A percentile compares a stretch with the other conserved stretches of the same genome.
Evolutionary conservation across 2,797 vertebrate genomes (phyloP).

Genomic region (Eulemur coronatus): DNA sequence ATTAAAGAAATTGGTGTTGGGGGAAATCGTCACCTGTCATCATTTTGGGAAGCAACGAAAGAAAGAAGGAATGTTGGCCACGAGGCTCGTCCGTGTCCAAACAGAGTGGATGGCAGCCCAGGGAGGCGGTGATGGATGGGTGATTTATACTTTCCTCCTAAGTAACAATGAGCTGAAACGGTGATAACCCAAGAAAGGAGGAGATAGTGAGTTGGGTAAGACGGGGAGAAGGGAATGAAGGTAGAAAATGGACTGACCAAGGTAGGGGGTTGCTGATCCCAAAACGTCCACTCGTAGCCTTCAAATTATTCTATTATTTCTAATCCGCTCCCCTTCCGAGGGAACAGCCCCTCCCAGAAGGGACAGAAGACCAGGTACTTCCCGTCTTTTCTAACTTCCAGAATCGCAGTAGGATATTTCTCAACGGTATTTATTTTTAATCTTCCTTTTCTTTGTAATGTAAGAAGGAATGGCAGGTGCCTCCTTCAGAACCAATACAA

Average conservation of each 20-base stretch:
- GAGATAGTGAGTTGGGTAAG: not conserved
- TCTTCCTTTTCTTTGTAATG: constrained; percentile 37
- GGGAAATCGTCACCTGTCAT: not conserved
- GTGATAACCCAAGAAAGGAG: not conserved
- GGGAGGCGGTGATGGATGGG: not conserved
- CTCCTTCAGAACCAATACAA: not conserved
- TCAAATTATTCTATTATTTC: not conserved
- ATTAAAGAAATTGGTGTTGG: not conserved
- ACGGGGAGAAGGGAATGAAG: not conserved
- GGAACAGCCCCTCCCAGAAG: not conserved
- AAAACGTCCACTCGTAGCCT: not conserved
- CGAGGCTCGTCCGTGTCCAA: not conserved
- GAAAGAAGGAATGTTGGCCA: not conserved
- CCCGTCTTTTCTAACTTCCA: not conserved
- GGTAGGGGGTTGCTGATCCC: accelerated
- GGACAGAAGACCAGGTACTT: not conserved
- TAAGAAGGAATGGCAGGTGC: not conserved
- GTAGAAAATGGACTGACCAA: not conserved
- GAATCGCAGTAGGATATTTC: constrained; percentile 6
- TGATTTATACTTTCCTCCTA: not conserved
- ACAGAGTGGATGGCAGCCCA: not conserved
- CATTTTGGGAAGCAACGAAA: not conserved
- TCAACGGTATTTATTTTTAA: constrained; percentile 59
- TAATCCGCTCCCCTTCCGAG: not conserved
- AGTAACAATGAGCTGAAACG: not conserved